phyloP scores from a whole-genome alignment of 2,797 vertebrate genomes.

The Lophius americanus region DNA sequence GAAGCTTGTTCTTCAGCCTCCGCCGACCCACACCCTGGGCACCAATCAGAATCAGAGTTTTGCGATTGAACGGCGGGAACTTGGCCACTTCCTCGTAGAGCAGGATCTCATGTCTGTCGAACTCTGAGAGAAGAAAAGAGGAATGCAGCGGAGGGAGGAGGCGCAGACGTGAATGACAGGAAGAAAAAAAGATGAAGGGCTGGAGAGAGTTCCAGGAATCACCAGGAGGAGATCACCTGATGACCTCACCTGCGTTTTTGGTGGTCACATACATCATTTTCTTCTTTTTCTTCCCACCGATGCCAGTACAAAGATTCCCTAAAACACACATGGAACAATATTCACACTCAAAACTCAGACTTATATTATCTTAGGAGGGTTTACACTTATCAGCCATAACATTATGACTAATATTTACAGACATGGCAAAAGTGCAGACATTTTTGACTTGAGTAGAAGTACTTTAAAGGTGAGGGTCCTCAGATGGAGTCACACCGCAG shows the following conservation, averaged over 20 bases:
- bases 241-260: constrained; percentile 79
- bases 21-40: constrained; percentile 94
- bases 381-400: too few species aligned
- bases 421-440: too few species aligned
- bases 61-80: constrained; percentile 94
- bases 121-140: constrained; percentile 78
- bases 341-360: background rate
- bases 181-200: background rate
- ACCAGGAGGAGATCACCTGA: background rate
- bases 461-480: too few species aligned
- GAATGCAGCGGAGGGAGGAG: background rate
- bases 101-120: constrained; percentile 94
- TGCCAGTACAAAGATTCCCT: constrained; percentile 92
- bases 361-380: background rate
- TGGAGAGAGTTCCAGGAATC: background rate
- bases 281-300: constrained; percentile 94
- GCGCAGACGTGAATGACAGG: background rate
- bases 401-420: too few species aligned
- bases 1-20: constrained; percentile 93
- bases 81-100: constrained; percentile 96
- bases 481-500: too few species aligned
- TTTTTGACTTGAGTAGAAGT: too few species aligned
- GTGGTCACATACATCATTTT: constrained; percentile 95
- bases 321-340: constrained; percentile 29
- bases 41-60: constrained; percentile 94